A percentile compares a stretch with the other conserved stretches of the same genome.
Conservation (phyloP, 2,113 vertebrate species). For the Tragelaphus scriptus region DNA sequence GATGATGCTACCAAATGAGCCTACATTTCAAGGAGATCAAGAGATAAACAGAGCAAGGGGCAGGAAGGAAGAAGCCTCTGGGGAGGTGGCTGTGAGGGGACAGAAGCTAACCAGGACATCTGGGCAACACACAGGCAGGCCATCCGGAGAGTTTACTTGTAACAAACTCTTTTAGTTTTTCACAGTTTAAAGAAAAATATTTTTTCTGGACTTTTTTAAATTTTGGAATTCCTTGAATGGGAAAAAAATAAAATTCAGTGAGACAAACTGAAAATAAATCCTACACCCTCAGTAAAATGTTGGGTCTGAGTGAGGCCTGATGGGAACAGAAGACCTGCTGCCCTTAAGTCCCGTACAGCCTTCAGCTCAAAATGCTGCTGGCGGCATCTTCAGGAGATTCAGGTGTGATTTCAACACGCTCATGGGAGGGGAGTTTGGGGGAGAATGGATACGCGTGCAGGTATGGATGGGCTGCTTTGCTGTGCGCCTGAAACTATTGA, state of each 20-base stretch:
- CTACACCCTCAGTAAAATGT: neutral
- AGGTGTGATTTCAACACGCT: neutral
- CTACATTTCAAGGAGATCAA: accelerated
- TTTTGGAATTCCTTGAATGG: neutral
- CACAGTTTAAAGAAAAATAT: neutral
- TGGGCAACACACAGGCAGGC: neutral
- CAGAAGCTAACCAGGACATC: neutral
- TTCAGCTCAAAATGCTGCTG: accelerated
- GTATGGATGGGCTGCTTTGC: neutral
- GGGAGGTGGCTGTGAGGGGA: accelerated
- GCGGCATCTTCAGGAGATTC: accelerated
- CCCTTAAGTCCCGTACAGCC: neutral
- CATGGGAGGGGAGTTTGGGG: neutral
- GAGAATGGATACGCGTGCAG: neutral
- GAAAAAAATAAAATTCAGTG: neutral
- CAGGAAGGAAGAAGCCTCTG: neutral
- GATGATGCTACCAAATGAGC: accelerated
- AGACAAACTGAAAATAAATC: neutral
- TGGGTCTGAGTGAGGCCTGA: neutral
- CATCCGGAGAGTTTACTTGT: accelerated
- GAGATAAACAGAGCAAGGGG: neutral
- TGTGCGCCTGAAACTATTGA: neutral
- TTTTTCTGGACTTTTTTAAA: neutral
- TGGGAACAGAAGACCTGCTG: accelerated
- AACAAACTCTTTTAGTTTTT: neutral